phyloP scores from a whole-genome alignment of 1,140 invertebrate genomes.

The Magallana angulata region DNA sequence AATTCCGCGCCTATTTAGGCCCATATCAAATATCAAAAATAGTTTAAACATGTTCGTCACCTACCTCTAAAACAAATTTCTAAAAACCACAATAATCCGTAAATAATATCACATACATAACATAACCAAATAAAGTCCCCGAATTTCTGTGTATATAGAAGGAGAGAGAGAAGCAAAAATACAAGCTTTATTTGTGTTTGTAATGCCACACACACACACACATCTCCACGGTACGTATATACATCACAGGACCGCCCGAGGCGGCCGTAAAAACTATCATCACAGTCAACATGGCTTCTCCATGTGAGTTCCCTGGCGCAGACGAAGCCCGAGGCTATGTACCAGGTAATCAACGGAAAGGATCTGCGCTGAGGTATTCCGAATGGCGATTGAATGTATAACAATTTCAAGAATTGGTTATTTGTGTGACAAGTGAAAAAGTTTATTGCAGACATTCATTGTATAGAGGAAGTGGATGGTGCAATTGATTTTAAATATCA shows the following conservation, averaged over 20 bases:
- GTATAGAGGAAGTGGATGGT: background rate
- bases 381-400: slow-evolving; percentile 34
- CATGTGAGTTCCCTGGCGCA: slow-evolving; percentile 39
- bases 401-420: slow-evolving; percentile 6
- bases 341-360: slow-evolving; percentile 13
- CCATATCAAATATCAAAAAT: background rate
- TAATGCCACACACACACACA: slow-evolving; percentile 40
- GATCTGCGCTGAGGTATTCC: slow-evolving; percentile 20
- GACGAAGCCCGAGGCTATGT: slow-evolving; percentile 26
- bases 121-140: background rate
- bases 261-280: slow-evolving; percentile 36
- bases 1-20: background rate
- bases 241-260: slow-evolving; percentile 37
- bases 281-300: slow-evolving; percentile 16
- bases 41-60: slow-evolving; percentile 31
- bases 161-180: background rate
- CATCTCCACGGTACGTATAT: background rate
- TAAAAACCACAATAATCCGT: slow-evolving; percentile 11
- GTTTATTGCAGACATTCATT: slow-evolving; percentile 21
- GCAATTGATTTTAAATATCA: slow-evolving; percentile 26
- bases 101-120: slow-evolving; percentile 24
- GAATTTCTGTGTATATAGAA: background rate
- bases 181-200: slow-evolving; percentile 30
- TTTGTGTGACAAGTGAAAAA: slow-evolving; percentile 4
- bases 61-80: slow-evolving; percentile 18